These are phyloP conservation scores for Clinocottus analis DNA, from an alignment of 2,113 vertebrate genomes.

Conservation along the genomic window DNA sequence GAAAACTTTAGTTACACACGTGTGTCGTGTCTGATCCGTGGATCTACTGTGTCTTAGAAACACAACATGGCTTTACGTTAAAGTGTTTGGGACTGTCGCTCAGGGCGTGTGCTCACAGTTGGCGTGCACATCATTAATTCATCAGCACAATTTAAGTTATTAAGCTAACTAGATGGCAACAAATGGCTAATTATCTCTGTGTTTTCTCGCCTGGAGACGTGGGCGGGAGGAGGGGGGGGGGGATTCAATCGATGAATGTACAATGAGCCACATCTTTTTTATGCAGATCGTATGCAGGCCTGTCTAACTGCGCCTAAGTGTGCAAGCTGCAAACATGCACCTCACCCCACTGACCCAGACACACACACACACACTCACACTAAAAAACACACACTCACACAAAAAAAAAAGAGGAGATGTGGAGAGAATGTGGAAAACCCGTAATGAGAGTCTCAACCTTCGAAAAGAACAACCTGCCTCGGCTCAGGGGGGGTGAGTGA, in stretches of 20 bases:
- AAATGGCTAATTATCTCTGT: background rate
- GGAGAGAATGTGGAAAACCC: constrained; percentile 43
- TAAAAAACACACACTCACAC: constrained; percentile 21
- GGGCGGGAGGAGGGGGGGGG: no score
- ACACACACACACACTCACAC: constrained; percentile 16
- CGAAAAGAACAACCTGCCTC: constrained; percentile 71
- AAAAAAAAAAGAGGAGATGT: constrained; percentile 45
- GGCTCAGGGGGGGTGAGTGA: constrained; percentile 66
- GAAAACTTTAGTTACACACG: background rate
- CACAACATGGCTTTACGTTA: background rate
- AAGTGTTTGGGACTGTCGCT: background rate
- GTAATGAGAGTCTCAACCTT: constrained; percentile 57
- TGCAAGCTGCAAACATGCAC: constrained; percentile 33
- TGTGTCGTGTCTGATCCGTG: background rate
- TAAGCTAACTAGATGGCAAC: background rate
- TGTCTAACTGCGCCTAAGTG: background rate
- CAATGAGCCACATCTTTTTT: constrained; percentile 29
- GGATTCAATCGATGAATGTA: constrained; percentile 16
- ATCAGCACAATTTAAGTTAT: background rate
- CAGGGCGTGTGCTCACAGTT: background rate
- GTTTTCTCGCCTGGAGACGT: background rate
- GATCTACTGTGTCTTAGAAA: background rate
- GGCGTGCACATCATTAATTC: background rate
- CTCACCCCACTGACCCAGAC: constrained; percentile 34
- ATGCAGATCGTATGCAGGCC: constrained; percentile 18